Evolutionary conservation across 2,113 vertebrate species (phyloP).

Genomic region (Euleptes europaea): DNA sequence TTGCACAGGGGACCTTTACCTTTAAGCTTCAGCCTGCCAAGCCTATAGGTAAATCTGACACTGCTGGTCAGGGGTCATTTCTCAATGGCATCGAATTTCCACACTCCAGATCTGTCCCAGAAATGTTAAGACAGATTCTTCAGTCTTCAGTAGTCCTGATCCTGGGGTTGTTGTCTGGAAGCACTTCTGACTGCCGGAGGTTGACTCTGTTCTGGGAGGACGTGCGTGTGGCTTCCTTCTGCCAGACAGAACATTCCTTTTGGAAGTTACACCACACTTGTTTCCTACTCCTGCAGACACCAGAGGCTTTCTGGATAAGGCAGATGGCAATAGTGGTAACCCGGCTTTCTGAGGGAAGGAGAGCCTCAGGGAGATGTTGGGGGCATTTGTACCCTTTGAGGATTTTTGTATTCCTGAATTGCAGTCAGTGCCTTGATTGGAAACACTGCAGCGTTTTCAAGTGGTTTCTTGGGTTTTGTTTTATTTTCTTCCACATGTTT

Average conservation of each 20-base stretch:
- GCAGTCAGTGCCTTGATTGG: conserved; percentile 70
- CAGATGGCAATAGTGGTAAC: conserved; percentile 59
- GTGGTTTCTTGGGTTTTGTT: conserved; percentile 39
- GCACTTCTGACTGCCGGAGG: conserved; percentile 48
- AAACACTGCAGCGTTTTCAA: conserved; percentile 59
- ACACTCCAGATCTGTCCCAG: conserved; percentile 12
- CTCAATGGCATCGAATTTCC: background rate
- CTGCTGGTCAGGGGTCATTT: background rate
- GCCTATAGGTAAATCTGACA: too few relatives aligned
- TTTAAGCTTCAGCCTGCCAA: too few relatives aligned
- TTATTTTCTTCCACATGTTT: conserved; percentile 60
- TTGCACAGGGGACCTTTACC: too few relatives aligned
- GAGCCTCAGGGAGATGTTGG: conserved; percentile 56
- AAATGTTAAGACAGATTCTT: conserved; percentile 40
- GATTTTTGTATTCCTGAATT: conserved; percentile 71
- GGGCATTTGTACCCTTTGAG: conserved; percentile 66
- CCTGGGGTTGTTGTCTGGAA: conserved; percentile 55
- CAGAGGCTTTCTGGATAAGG: conserved; percentile 66
- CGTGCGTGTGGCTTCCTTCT: conserved; percentile 59
- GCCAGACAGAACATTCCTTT: conserved; percentile 68
- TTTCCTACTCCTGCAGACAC: conserved; percentile 70
- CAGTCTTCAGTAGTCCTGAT: conserved; percentile 36
- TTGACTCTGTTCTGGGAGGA: conserved; percentile 58
- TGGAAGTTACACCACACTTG: conserved; percentile 66
- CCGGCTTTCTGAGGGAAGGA: conserved; percentile 59